Base-by-base conservation (phyloP, 2,113 vertebrate genomes). In the Microcebus griseorufus region DNA sequence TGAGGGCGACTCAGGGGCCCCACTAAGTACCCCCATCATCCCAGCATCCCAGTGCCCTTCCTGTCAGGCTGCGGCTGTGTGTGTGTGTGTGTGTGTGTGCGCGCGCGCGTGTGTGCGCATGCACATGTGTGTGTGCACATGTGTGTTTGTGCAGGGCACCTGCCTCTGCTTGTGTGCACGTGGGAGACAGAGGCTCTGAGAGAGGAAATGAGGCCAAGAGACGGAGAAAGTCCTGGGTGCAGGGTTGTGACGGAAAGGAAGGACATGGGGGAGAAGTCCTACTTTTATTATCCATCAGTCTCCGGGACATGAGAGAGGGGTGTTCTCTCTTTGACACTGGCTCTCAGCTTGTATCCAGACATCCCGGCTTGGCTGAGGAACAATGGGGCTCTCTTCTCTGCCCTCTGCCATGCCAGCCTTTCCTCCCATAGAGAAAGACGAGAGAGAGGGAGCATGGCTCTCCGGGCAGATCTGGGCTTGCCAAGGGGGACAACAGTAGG, bases 401-500 rank as follows among this genome's bases (percentile, higher is more conserved):
- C 81, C 58, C 90, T 83, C 23, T 0, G 1, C 75, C 83, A 11
- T 76, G 82, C 89, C 78, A 5, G 3, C 37, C 89, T 93, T 75
- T 70, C 93, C 82, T 94, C 75, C 92, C 29, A 6, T 89, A 62
- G 90, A 94, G 81, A 96, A 78, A 88, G 86, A 87, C 53, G 45
- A 97, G 81, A 58, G 95, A 93, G 97, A 65, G 86, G 65, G 89
- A 53, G 64, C 88, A 72, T 78, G 91, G 94, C 92, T 96, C 22
- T 94, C 78, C 83, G 42, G 95, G 90, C 87, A 81, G 76, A 88
- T 79, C 23, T 90, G 70, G 93, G 92, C 95, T 94, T 98, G 98
- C 97, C 98, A 97, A 97, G 65, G 91, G 90, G 79, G 84, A 98
- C 97, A 98, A 98, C 97, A 98, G 97, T 95, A 96, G 90, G 75